phyloP scores from a whole-genome alignment of 2,113 vertebrate genomes.

The Neodon shergylaensis region DNA sequence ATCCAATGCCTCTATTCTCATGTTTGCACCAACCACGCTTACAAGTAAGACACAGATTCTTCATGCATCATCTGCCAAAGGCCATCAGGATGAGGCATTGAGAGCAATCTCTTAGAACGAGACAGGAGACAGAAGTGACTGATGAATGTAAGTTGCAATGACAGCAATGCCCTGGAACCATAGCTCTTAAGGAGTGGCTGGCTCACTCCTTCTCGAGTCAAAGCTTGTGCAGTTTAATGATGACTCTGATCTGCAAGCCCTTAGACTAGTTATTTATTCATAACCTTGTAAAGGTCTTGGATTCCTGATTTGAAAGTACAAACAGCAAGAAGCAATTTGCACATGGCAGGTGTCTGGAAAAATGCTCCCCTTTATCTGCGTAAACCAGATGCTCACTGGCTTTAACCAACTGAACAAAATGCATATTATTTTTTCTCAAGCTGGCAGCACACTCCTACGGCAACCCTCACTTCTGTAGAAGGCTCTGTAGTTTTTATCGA shows the following conservation, averaged over 20 bases:
- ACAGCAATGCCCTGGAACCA: background rate
- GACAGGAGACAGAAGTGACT: background rate
- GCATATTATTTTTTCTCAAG: conserved; percentile 45
- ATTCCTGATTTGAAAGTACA: conserved; percentile 71
- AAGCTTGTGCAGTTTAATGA: conserved; percentile 40
- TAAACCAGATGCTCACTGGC: conserved; percentile 69
- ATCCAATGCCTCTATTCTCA: background rate
- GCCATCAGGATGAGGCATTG: background rate
- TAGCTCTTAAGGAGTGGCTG: background rate
- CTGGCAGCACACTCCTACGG: conserved; percentile 32
- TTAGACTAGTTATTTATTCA: conserved; percentile 63
- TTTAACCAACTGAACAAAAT: conserved; percentile 53
- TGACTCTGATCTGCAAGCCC: conserved; percentile 8
- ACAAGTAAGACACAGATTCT: background rate
- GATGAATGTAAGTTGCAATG: background rate
- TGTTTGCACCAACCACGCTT: background rate
- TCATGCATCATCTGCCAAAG: background rate
- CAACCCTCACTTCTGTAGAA: background rate
- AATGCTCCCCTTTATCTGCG: conserved; percentile 64
- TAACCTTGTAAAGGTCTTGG: conserved; percentile 55
- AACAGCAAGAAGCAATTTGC: conserved; percentile 66
- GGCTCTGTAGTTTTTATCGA: conserved; percentile 32
- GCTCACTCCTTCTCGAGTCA: conserved; percentile 1
- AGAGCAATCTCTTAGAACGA: background rate
- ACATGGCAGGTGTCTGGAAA: conserved; percentile 73